Evolutionary conservation across 2,888 invertebrate genomes (phyloP).

Genomic region (Temnothorax unifasciatus): DNA sequence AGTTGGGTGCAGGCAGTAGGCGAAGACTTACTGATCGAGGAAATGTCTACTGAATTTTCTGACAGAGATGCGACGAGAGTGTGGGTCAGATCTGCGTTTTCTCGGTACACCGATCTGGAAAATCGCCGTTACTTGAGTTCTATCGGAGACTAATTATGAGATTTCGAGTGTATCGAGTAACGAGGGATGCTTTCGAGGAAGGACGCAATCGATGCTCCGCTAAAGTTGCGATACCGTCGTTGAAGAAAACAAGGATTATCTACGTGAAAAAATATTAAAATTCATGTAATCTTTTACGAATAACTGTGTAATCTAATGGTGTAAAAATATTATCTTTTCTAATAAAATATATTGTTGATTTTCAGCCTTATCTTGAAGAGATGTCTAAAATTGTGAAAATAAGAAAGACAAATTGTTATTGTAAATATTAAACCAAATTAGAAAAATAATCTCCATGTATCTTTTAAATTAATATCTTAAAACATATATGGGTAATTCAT

Average conservation of each 20-base stretch:
- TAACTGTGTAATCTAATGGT: not conserved
- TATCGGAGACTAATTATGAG: constrained; percentile 50
- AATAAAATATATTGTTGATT: not conserved
- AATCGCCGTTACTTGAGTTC: constrained; percentile 27
- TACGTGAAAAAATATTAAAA: not conserved
- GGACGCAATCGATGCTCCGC: not conserved
- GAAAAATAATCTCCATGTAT: not conserved
- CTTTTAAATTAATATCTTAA: constrained; percentile 1
- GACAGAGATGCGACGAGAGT: not conserved
- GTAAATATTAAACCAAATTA: not conserved
- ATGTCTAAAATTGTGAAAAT: not conserved
- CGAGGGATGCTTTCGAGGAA: constrained; percentile 15
- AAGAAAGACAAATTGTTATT: not conserved
- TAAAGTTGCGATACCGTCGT: not conserved
- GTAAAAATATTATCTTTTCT: not conserved
- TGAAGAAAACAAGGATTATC: not conserved
- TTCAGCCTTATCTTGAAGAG: not conserved
- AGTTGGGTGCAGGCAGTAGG: constrained; percentile 30
- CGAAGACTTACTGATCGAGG: constrained; percentile 51
- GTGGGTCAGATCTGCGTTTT: constrained; percentile 29
- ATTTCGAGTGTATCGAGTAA: constrained; percentile 40
- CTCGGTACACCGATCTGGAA: constrained; percentile 31
- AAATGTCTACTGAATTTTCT: constrained; percentile 67
- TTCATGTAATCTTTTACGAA: not conserved
- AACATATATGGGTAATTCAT: not conserved